These are phyloP conservation scores for Cordilura impudica DNA, from an alignment of 2,888 invertebrate genomes.

Conservation along the genomic window DNA sequence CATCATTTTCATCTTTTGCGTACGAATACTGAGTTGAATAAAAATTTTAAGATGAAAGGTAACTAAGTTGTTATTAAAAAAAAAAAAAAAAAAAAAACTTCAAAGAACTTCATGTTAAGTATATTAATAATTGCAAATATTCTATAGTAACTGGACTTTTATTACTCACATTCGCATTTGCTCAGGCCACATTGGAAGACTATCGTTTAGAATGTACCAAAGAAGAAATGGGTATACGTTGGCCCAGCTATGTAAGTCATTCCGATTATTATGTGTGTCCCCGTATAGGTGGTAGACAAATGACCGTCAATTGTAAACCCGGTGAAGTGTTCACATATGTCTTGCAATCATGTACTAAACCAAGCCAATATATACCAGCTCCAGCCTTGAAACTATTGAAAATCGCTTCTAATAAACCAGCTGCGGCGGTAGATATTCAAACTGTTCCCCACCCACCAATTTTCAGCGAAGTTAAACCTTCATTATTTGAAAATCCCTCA, in stretches of 20 bases:
- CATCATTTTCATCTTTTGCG: conserved; percentile 68
- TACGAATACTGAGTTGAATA: conserved; percentile 63
- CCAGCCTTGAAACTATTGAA: conserved; percentile 71
- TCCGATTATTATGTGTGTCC: conserved; percentile 72
- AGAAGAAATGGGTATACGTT: conserved; percentile 73
- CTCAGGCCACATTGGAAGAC: conserved; percentile 68
- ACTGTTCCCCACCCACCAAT: conserved; percentile 33
- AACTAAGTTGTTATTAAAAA: conserved; percentile 12
- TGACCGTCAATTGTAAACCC: conserved; percentile 69
- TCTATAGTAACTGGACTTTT: conserved; percentile 68
- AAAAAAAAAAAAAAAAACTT: background rate
- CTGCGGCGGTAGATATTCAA: conserved; percentile 56
- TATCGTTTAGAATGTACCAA: conserved; percentile 70
- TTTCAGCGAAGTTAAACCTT: background rate
- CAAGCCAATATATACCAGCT: conserved; percentile 71
- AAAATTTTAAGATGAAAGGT: conserved; percentile 72
- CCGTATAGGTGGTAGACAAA: conserved; percentile 65
- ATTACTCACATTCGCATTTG: conserved; percentile 65
- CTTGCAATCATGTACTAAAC: conserved; percentile 72
- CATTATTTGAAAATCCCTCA: background rate
- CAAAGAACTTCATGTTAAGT: background rate
- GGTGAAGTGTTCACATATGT: conserved; percentile 74
- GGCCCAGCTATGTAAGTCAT: conserved; percentile 75
- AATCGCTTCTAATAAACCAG: conserved; percentile 66
- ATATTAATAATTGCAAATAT: conserved; percentile 1